phyloP scores from a whole-genome alignment of 1,140 invertebrate genomes.

The Wasmannia auropunctata region DNA sequence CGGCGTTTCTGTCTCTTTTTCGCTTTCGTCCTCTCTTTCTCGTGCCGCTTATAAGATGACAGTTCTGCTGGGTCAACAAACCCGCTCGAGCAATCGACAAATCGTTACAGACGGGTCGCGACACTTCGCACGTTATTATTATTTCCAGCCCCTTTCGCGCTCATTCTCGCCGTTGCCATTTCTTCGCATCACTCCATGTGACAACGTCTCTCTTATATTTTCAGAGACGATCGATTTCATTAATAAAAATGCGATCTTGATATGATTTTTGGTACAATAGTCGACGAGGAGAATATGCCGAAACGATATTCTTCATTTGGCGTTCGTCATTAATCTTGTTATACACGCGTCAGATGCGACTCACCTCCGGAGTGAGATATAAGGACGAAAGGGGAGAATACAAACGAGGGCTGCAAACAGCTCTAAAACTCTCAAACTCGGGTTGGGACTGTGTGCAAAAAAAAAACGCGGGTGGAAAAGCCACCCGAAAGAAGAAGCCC shows the following conservation, averaged over 20 bases:
- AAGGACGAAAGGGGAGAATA: constrained; percentile 14
- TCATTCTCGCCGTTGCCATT: not conserved
- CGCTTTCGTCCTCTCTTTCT: not conserved
- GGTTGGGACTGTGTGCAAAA: constrained; percentile 21
- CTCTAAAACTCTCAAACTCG: constrained; percentile 18
- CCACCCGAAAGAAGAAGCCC: constrained; percentile 44
- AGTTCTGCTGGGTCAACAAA: constrained; percentile 78
- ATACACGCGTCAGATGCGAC: not conserved
- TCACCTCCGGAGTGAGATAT: not conserved
- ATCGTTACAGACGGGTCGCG: constrained; percentile 66
- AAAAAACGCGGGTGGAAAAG: constrained; percentile 41
- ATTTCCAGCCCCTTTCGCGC: constrained; percentile 9
- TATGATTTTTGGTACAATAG: not conserved
- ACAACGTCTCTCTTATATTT: not conserved
- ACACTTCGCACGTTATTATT: constrained; percentile 61
- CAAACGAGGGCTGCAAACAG: constrained; percentile 16
- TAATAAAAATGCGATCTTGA: not conserved
- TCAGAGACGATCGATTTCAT: constrained; percentile 2
- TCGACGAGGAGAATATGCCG: not conserved
- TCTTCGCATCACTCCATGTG: not conserved
- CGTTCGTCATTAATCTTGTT: constrained; percentile 3
- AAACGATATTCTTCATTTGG: not conserved
- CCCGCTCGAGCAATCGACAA: constrained; percentile 72
- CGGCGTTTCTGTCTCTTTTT: constrained; percentile 25
- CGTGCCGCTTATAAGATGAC: constrained; percentile 62